Evolutionary conservation across 92 coral and sea anemone species (phyloP).

Genomic region (Siderastrea radians): DNA sequence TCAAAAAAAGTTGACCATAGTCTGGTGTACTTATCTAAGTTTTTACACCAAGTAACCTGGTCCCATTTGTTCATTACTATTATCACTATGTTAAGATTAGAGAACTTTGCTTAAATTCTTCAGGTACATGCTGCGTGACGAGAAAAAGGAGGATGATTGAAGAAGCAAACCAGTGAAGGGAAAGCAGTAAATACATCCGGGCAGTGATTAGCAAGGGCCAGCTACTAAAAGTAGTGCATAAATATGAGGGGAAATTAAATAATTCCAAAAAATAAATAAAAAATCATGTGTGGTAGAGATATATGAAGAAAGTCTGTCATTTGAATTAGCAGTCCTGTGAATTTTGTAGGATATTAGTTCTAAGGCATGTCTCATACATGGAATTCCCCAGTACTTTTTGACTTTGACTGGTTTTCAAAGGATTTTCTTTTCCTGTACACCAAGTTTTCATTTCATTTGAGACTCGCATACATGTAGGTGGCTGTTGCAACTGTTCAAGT

Average conservation of each 20-base stretch:
- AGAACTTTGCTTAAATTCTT: background rate
- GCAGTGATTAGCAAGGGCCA: background rate
- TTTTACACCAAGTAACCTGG: no score
- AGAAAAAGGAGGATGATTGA: constrained; percentile 74
- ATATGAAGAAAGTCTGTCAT: background rate
- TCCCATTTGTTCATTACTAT: no score
- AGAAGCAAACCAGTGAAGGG: background rate
- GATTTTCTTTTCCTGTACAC: background rate
- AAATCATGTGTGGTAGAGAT: background rate
- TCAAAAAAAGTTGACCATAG: no score
- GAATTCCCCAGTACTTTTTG: background rate
- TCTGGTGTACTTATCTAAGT: no score
- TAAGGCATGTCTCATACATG: background rate
- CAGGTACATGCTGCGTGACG: constrained; percentile 86
- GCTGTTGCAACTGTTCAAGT: background rate
- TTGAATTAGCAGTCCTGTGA: background rate
- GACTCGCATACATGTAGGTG: background rate
- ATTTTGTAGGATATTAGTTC: background rate
- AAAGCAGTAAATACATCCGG: background rate
- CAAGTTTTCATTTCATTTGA: background rate
- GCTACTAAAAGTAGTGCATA: background rate
- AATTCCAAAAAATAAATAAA: background rate
- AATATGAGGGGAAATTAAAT: background rate
- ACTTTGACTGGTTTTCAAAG: no score
- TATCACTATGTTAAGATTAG: no score